Evolutionary conservation across 2,797 vertebrate species (phyloP).

Genomic region (Brachyalestes nurse): DNA sequence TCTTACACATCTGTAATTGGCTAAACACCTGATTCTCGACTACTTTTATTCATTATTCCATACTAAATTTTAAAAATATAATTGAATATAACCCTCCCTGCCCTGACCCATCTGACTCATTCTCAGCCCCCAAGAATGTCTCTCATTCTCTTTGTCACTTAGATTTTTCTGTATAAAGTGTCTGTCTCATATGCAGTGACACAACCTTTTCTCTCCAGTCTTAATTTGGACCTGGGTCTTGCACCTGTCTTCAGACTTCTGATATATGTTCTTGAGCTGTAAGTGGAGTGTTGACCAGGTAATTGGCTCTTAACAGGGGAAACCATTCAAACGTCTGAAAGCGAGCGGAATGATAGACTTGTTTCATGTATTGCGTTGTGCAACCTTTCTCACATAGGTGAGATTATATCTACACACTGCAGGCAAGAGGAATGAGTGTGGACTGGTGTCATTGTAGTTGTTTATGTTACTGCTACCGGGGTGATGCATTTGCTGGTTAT

Average conservation of each 20-base stretch:
- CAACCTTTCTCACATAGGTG: slow-evolving; percentile 23
- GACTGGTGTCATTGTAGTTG: not conserved
- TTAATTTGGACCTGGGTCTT: slow-evolving; percentile 52
- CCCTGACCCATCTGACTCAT: not conserved
- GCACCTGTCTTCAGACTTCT: slow-evolving; percentile 47
- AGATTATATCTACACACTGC: slow-evolving; percentile 9
- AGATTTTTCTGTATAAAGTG: slow-evolving; percentile 51
- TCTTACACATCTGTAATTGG: no score
- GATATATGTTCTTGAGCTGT: slow-evolving; percentile 53
- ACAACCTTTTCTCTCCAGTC: slow-evolving; percentile 48
- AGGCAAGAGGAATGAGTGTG: not conserved
- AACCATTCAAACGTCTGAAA: slow-evolving; percentile 43
- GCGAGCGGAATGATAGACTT: slow-evolving; percentile 28
- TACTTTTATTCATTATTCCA: not conserved
- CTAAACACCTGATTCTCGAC: not conserved
- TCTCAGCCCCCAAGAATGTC: not conserved
- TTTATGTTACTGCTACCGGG: not conserved
- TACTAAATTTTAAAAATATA: slow-evolving; percentile 8
- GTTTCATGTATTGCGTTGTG: slow-evolving; percentile 27
- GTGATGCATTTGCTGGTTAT: not conserved
- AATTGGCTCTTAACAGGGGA: slow-evolving; percentile 49
- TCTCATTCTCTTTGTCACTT: slow-evolving; percentile 28
- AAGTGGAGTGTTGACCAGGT: slow-evolving; percentile 47
- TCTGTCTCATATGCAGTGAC: slow-evolving; percentile 38
- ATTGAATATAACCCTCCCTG: not conserved